Evolutionary conservation across 2,113 vertebrate genomes (phyloP).

Genomic region (Hemiscyllium ocellatum): DNA sequence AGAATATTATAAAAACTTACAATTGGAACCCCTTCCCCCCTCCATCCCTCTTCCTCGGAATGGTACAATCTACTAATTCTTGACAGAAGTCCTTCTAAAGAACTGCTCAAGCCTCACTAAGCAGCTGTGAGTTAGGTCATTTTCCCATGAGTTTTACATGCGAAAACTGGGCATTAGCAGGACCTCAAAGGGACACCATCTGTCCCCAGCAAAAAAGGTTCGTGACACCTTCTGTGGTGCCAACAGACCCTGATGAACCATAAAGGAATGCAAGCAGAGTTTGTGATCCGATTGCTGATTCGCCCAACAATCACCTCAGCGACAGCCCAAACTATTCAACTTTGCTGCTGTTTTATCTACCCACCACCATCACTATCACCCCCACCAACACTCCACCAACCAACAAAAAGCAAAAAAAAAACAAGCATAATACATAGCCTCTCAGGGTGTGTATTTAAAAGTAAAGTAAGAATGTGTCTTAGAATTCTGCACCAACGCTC

Average conservation of each 20-base stretch:
- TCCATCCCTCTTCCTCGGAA: constrained; percentile 68
- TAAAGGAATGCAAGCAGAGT: constrained; percentile 82
- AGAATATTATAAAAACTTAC: constrained; percentile 2
- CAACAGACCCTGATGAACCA: constrained; percentile 97
- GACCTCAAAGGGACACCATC: constrained; percentile 97
- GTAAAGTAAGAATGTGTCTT: background rate
- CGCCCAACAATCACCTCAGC: constrained; percentile 66
- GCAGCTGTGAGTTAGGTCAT: constrained; percentile 99
- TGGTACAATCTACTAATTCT: constrained; percentile 63
- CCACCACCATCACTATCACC: too few relatives aligned
- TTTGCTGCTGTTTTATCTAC: constrained; percentile 51
- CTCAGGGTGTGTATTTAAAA: background rate
- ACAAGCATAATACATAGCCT: background rate
- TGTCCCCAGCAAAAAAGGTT: constrained; percentile 91
- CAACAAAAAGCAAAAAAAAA: background rate
- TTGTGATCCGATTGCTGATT: constrained; percentile 73
- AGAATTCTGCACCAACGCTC: background rate
- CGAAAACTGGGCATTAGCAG: constrained; percentile 95
- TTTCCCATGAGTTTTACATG: constrained; percentile 98
- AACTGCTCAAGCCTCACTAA: constrained; percentile 99
- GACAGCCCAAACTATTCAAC: constrained; percentile 70
- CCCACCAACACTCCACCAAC: background rate
- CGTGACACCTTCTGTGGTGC: constrained; percentile 97
- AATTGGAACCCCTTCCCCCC: constrained; percentile 44
- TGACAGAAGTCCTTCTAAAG: constrained; percentile 81